These are phyloP conservation scores for Zaprionus ornatus DNA, from an alignment of 1,140 invertebrate species.

Conservation along the genomic window DNA sequence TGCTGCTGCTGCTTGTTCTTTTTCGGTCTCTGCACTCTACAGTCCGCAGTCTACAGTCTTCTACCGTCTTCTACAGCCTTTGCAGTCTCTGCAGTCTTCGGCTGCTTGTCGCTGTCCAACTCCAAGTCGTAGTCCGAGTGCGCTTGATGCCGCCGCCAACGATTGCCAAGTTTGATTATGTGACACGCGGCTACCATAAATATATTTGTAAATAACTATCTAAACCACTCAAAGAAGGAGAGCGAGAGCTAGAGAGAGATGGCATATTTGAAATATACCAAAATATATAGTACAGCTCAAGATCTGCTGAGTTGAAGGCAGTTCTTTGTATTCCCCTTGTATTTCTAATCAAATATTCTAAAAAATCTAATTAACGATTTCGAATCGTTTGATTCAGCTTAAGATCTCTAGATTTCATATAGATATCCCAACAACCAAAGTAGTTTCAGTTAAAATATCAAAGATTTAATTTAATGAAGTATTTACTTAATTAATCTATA, in stretches of 20 bases:
- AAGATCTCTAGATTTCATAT: not conserved
- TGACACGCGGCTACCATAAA: slow-evolving; percentile 51
- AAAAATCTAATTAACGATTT: not conserved
- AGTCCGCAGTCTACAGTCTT: slow-evolving; percentile 13
- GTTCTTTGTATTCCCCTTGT: too few species aligned
- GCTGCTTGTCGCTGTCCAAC: slow-evolving; percentile 24
- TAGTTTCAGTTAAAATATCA: not conserved
- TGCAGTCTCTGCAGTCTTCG: not conserved
- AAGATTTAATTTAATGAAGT: too few species aligned
- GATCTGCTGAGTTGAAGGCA: too few species aligned
- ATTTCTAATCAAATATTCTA: too few species aligned
- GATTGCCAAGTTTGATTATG: slow-evolving; percentile 61
- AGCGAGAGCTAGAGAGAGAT: not conserved
- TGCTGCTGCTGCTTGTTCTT: slow-evolving; percentile 22
- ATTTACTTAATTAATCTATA: too few species aligned
- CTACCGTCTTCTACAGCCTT: not conserved
- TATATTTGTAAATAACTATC: slow-evolving; percentile 32
- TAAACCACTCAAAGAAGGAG: not conserved
- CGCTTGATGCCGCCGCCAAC: slow-evolving; percentile 53
- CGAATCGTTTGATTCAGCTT: not conserved
- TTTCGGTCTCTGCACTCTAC: slow-evolving; percentile 10
- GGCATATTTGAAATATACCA: not conserved
- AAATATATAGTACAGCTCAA: not conserved
- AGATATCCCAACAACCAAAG: not conserved
- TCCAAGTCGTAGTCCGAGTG: not conserved